Evolutionary conservation across 2,888 invertebrate genomes (phyloP), one percentile per base, ranked within the genome.

Genomic region (Dicyrtoma fusca): DNA sequence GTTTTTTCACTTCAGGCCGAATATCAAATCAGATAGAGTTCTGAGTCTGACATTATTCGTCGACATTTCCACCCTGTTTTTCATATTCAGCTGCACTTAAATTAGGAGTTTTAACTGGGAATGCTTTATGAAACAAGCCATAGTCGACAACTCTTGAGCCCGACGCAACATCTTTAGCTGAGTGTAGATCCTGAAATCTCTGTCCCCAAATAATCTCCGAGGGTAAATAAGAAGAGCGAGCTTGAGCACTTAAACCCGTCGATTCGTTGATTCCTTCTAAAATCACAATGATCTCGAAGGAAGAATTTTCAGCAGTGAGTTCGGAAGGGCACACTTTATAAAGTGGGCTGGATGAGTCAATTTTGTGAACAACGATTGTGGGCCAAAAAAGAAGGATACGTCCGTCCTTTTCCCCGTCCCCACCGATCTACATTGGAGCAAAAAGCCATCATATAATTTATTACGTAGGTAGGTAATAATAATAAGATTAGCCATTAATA

Each of bases 311-410:
- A 76, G 89, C 87, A 53, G 93, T 87, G 82, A 97, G 87, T 47
- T 79, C 72, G 34, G 92, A 90, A 0, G 95, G 94, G 0, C 94
- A 92, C 83, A 97, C 88, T 78, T 89, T 88, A 84, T 91, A 97
- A 25, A 99, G 88, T 0, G 98, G 98, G 80, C 95, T 95, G 49
- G 82, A 80, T 68, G 85, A 88, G 82, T 95, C 91, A 80, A 99
- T 97, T 74, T 88, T 88, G 83, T 99, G 98, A n/a, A 95, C 91
- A 23, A 97, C 91, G 6, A 94, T 92, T 82, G 95, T 90, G 0
- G 99, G 98, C 98, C 98, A 99, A 75, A 98, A 91, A 82, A 98
- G 92, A 84, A 99, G 95, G 8, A 97, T 86, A 78, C 90, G 88
- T 10, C 95, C 91, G 21, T 76, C 70, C 57, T 75, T 78, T 71